Evolutionary conservation across 1,140 invertebrate genomes (phyloP), one percentile per base, ranked within the genome.

Genomic region (Bicyclus anynana): DNA sequence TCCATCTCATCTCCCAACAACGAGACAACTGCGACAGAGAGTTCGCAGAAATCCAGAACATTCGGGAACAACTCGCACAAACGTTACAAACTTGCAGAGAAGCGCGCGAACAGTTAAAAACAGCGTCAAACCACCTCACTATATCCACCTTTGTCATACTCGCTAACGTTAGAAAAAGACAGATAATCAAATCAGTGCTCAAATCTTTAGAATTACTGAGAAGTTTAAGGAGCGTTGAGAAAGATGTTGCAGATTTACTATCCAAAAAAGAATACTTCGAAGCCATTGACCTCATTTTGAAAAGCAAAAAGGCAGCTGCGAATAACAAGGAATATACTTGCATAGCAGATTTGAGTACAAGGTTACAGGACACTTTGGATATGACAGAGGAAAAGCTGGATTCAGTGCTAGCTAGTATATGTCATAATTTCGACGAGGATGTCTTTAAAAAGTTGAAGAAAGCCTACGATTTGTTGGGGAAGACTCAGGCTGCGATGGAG

Each of bases 321-420:
- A 93, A 91, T 27, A 96, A 96, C 67, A 94, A 93, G 69, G 94
- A 97, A 79, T 98, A 96, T 68, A 92, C 91, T 20, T 98, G 96
- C 70, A 94, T 98, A 35, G 93, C 95, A 49, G 95, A 97, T 50
- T 80, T 98, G n/a, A 93, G 92, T 40, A 92, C 92, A 62, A 96
- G 98, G 75, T 84, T 99, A 0, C 95, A 98, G 81, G 97, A 98
- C 76, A 98, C 96, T 0, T 87, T 99, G 44, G 94, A 95, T 59
- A 93, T 96, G 89, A 96, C 96, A 0, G 97, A 99, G 82, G 96
- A 97, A 71, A 95, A 97, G 67, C 80, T 99, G 44, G 97, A 99
- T 79, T 91, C 93, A 5, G 96, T 96, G 0, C 86, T 99, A 6
- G 93, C 96, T 2, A 95, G 94, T 73, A 93, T 95, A 52, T 85